These are phyloP conservation scores for Aurelia aurita DNA, from an alignment of 30 jellyfish, hydroid and myxozoan species.

Conservation along the genomic window DNA sequence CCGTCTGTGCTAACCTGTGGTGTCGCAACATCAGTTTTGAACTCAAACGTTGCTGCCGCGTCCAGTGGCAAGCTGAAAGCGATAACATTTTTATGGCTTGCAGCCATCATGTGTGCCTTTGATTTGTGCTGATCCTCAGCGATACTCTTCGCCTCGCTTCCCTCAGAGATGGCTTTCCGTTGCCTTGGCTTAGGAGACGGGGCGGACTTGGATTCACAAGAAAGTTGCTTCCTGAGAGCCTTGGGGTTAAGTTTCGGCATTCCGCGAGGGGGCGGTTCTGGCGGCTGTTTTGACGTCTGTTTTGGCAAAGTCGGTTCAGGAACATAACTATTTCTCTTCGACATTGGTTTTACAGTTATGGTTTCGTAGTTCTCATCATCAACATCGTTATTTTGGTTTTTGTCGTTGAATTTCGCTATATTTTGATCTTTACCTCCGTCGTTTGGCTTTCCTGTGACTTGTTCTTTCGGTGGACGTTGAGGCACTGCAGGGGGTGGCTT, in stretches of 20 bases:
- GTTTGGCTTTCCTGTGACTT: too few relatives aligned
- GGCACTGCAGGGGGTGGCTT: slow-evolving; percentile 21
- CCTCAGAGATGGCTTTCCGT: not conserved
- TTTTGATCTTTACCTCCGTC: too few relatives aligned
- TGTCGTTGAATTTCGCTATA: too few relatives aligned
- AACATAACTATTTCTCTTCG: too few relatives aligned
- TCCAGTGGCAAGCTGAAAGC: slow-evolving; percentile 36
- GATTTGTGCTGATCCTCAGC: not conserved
- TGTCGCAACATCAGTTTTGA: not conserved
- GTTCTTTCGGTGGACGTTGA: not conserved
- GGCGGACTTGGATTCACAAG: too few relatives aligned
- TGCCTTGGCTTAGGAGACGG: not conserved
- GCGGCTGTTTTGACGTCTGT: slow-evolving; percentile 2
- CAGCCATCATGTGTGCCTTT: not conserved
- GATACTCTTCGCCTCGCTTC: not conserved
- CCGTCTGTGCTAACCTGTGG: not conserved
- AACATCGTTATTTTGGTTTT: not conserved
- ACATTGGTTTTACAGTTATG: too few relatives aligned
- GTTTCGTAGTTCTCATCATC: too few relatives aligned
- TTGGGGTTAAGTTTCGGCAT: too few relatives aligned
- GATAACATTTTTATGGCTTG: not conserved
- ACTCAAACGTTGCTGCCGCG: slow-evolving; percentile 16
- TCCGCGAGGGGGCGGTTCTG: not conserved
- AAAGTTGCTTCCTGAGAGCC: too few relatives aligned
- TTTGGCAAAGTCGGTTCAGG: too few relatives aligned